Evolutionary conservation across 2,888 invertebrate genomes (phyloP), one percentile per base, ranked within the genome.

Genomic region (Cephonodes hylas): DNA sequence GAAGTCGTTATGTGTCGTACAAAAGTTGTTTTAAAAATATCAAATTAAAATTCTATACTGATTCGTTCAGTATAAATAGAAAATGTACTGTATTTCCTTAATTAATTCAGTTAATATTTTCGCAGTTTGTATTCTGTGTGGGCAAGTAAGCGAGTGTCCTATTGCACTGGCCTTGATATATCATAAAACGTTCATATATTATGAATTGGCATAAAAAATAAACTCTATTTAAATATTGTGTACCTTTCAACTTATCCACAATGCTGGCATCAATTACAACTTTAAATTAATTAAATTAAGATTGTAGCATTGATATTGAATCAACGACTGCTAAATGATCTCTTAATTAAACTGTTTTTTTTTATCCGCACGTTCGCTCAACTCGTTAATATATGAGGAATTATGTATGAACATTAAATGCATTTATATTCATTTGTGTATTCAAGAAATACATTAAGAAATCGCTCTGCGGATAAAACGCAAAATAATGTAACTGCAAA

Each of bases 221-320:
- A 22, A 45, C 23, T 22, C 3, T 27, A 27, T 15, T n/a, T 27
- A 27, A 27, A 48, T 27, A 15, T 27, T n/a, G 15, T 25, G 27
- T 48, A n/a, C 3, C 27, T 27, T 13, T 48, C 5, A 48, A 18
- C 7, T 48, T 44, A 44, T 44, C 20, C 20, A 44, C 3, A 44
- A 44, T 44, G 20, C 8, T 48, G 2, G 25, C 18, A 18, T 15
- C 3, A 27, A 53, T 27, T 31, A 18, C 31, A 8, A 10, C 1
- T 18, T 18, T 18, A 31, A 53, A 53, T 53, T 31, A 27, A 53
- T 31, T 53, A 20, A 53, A 53, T 53, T 27, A 3, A 53, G 53
- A 53, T 62, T 65, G 22, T 60, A 44, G 64, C 42, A 42, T 60
- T 63, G 58, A 59, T 63, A 20, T n/a, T 42, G 59, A 48, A 63